Percentiles rank a stretch among this genome's conserved stretches.
These are phyloP conservation scores for Engraulis encrasicolus DNA, from an alignment of 2,113 vertebrate genomes.

Conservation along the genomic window DNA sequence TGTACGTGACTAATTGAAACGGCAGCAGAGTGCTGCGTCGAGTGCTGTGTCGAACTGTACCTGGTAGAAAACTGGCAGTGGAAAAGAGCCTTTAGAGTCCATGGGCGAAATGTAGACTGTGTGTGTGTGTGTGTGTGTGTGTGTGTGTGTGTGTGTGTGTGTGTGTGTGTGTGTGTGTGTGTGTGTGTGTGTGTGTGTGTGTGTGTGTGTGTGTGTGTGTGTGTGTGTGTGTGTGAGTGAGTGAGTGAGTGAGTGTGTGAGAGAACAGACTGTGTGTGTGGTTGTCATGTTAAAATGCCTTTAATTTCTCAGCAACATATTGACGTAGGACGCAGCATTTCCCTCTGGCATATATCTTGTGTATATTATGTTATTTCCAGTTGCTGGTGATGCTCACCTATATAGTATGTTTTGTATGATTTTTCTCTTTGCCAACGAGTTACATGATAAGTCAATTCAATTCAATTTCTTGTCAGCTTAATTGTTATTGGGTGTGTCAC, in stretches of 20 bases:
- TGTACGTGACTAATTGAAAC: too few relatives aligned
- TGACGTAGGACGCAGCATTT: background rate
- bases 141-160: slow-evolving; percentile 5
- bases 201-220: background rate
- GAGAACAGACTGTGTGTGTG: background rate
- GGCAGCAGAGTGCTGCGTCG: too few relatives aligned
- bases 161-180: background rate
- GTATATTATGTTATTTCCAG: background rate
- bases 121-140: slow-evolving; percentile 6
- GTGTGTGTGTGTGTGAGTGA: background rate
- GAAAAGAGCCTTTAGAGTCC: too few relatives aligned
- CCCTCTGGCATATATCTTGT: background rate
- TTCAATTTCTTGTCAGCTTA: background rate
- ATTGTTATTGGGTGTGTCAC: background rate
- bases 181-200: slow-evolving; percentile 19
- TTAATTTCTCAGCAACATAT: background rate
- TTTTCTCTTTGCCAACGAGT: background rate
- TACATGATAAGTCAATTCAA: background rate
- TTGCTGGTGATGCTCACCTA: background rate
- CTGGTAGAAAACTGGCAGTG: too few relatives aligned
- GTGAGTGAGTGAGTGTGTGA: background rate
- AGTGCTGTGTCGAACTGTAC: too few relatives aligned
- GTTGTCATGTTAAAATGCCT: background rate
- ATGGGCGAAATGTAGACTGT: background rate
- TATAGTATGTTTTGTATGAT: background rate